Conservation (phyloP, 2,113 vertebrate species). For the Agelaius tricolor region DNA sequence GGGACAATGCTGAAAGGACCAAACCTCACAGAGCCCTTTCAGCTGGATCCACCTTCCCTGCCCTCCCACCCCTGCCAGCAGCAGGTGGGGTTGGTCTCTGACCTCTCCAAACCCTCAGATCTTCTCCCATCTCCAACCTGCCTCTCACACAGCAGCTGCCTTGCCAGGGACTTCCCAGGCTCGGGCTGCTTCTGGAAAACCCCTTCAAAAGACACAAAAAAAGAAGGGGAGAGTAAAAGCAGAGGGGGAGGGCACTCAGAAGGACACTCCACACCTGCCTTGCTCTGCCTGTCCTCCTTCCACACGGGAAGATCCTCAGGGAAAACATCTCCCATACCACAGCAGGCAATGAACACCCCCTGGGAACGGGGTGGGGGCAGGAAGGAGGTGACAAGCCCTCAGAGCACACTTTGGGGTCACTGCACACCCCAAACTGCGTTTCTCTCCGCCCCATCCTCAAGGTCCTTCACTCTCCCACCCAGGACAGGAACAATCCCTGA, state of each 20-base stretch:
- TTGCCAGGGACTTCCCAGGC: conserved; percentile 66
- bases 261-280: neutral
- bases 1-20: neutral
- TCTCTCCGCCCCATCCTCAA: neutral
- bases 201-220: neutral
- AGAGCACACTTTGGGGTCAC: neutral
- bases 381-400: neutral
- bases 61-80: neutral
- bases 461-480: neutral
- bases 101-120: neutral
- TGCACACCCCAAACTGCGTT: neutral
- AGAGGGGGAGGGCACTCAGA: neutral
- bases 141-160: neutral
- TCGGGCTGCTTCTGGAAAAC: conserved; percentile 19
- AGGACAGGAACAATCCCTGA: neutral
- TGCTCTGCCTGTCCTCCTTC: neutral
- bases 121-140: neutral
- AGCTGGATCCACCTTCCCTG: neutral
- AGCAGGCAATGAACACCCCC: neutral
- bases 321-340: neutral
- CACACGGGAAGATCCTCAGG: neutral
- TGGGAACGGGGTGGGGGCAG: neutral
- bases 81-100: neutral
- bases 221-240: neutral
- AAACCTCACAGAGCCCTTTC: fast-evolving